phyloP scores from a whole-genome alignment of 2,113 vertebrate genomes.

The Crotalus viridis region DNA sequence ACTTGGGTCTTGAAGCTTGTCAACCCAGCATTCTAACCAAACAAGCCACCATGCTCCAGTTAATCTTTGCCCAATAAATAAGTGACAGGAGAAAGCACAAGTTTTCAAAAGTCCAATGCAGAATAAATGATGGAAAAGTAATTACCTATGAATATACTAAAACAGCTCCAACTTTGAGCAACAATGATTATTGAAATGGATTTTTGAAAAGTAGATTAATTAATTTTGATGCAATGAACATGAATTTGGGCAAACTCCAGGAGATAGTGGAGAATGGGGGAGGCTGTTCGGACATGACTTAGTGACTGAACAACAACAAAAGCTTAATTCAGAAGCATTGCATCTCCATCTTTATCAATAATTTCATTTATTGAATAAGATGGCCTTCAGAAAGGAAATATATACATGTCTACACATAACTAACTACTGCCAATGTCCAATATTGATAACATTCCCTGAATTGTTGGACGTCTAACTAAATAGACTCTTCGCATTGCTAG shows the following conservation, averaged over 20 bases:
- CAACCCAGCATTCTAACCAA: no score
- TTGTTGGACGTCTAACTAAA: neutral
- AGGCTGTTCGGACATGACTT: neutral
- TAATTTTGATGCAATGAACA: slow-evolving; percentile 4
- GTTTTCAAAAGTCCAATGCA: neutral
- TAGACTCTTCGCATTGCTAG: neutral
- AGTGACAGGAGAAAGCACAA: neutral
- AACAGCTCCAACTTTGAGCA: slow-evolving; percentile 32
- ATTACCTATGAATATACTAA: neutral
- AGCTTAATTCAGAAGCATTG: neutral
- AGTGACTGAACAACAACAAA: neutral
- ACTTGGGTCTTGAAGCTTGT: no score
- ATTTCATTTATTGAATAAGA: slow-evolving; percentile 27
- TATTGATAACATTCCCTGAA: neutral
- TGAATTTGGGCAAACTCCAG: neutral
- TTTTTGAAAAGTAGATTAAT: neutral
- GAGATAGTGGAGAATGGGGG: neutral
- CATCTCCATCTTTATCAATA: slow-evolving; percentile 10
- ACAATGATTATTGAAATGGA: slow-evolving; percentile 10
- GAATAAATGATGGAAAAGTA: neutral
- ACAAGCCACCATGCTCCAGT: no score
- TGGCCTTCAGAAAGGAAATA: neutral
- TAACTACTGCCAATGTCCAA: neutral
- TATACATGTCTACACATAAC: neutral
- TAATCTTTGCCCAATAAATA: neutral